Conservation (phyloP, 23 tunicate genomes). For the Phallusia fumigata region DNA sequence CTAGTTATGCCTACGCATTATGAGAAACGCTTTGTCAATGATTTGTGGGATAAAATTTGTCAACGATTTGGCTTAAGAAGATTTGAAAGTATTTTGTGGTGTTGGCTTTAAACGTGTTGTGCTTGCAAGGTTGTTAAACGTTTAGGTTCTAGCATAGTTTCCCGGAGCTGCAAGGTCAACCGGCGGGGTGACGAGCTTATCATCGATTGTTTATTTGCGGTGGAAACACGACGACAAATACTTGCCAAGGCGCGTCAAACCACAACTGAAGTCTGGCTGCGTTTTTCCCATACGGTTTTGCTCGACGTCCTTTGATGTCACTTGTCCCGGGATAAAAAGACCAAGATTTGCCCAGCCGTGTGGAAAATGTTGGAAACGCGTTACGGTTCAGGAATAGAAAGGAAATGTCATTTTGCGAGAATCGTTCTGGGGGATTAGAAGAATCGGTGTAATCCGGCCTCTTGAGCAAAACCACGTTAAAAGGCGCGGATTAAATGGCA, state of each 20-base stretch:
- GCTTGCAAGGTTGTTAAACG: too few relatives aligned
- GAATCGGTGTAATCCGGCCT: neutral
- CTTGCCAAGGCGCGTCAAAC: neutral
- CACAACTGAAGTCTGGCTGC: neutral
- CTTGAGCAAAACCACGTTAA: conserved; percentile 15
- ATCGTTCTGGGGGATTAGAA: neutral
- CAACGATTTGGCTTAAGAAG: too few relatives aligned
- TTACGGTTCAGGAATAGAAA: neutral
- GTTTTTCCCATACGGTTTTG: neutral
- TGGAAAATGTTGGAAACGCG: neutral
- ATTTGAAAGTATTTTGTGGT: too few relatives aligned
- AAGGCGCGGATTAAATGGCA: neutral
- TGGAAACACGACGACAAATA: neutral
- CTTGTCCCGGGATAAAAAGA: neutral
- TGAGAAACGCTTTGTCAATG: too few relatives aligned
- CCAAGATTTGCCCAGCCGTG: neutral
- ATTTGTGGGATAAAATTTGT: too few relatives aligned
- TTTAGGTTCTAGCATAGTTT: too few relatives aligned
- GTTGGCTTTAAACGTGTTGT: too few relatives aligned
- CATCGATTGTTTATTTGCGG: neutral
- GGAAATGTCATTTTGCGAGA: neutral
- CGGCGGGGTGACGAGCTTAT: neutral
- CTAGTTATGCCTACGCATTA: too few relatives aligned
- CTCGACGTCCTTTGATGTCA: neutral
- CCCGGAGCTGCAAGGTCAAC: too few relatives aligned